Percentiles rank a stretch among this genome's conserved stretches.
Evolutionary conservation across 2,888 invertebrate genomes (phyloP).

Genomic region (Cordilura impudica): DNA sequence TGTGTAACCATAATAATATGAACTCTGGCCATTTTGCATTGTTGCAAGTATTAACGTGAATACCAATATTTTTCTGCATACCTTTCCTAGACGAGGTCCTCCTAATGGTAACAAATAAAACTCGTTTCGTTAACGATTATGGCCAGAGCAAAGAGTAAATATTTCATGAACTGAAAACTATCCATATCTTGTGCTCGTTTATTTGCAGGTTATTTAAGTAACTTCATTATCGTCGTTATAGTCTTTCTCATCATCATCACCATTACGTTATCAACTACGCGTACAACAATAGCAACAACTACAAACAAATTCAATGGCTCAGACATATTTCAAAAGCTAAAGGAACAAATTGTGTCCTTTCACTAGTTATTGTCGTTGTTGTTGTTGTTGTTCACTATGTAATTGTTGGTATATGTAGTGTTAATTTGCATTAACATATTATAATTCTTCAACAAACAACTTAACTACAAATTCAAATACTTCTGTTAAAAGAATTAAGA

Average conservation of each 20-base stretch:
- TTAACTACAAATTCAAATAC: too few species aligned
- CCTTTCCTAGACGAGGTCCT: too few species aligned
- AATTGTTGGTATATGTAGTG: not conserved
- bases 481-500: too few species aligned
- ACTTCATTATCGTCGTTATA: slow-evolving; percentile 27
- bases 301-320: slow-evolving; percentile 20
- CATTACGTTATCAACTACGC: slow-evolving; percentile 22
- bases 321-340: slow-evolving; percentile 10
- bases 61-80: too few species aligned
- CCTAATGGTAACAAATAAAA: slow-evolving; percentile 36
- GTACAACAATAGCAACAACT: too few species aligned
- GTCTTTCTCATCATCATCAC: not conserved
- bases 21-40: too few species aligned
- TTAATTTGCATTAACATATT: slow-evolving; percentile 7
- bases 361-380: not conserved
- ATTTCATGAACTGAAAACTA: slow-evolving; percentile 27
- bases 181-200: slow-evolving; percentile 13
- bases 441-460: slow-evolving; percentile 4
- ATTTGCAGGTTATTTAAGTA: slow-evolving; percentile 14
- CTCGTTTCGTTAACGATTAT: slow-evolving; percentile 47
- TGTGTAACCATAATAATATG: too few species aligned
- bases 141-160: slow-evolving; percentile 37
- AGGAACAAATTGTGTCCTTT: slow-evolving; percentile 3
- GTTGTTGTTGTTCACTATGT: not conserved
- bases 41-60: too few species aligned